phyloP scores from a whole-genome alignment of 2,888 invertebrate species.

The Isotomurus palustris region DNA sequence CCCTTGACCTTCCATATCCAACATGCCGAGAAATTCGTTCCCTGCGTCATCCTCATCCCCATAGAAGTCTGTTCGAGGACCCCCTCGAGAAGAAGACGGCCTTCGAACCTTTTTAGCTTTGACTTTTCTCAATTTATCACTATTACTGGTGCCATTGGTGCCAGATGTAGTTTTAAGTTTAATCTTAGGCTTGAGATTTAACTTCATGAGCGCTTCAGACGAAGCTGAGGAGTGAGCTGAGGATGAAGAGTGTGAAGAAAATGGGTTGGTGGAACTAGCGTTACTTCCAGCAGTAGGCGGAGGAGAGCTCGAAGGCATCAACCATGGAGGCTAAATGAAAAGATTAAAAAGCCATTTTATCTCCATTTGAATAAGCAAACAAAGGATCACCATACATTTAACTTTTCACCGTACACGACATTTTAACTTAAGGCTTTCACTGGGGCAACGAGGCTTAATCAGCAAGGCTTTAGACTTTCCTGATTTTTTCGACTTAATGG shows the following conservation, averaged over 20 bases:
- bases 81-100: neutral
- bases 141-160: neutral
- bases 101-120: no score
- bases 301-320: neutral
- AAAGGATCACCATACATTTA: neutral
- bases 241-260: conserved; percentile 5
- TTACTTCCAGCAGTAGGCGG: neutral
- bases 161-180: conserved; percentile 1
- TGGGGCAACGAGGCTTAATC: no score
- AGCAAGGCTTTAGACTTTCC: no score
- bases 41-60: neutral
- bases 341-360: neutral
- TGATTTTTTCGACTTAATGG: no score
- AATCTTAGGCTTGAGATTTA: conserved; percentile 15
- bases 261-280: neutral
- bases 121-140: neutral
- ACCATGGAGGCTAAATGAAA: conserved; percentile 5
- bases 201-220: conserved; percentile 13
- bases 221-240: conserved; percentile 9
- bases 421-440: no score
- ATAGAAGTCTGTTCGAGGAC: neutral
- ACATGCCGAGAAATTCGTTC: conserved; percentile 12
- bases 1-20: conserved; percentile 6
- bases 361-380: neutral
- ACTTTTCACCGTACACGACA: neutral